Base-by-base conservation (phyloP, 2,113 vertebrate genomes). In the Morone saxatilis region DNA sequence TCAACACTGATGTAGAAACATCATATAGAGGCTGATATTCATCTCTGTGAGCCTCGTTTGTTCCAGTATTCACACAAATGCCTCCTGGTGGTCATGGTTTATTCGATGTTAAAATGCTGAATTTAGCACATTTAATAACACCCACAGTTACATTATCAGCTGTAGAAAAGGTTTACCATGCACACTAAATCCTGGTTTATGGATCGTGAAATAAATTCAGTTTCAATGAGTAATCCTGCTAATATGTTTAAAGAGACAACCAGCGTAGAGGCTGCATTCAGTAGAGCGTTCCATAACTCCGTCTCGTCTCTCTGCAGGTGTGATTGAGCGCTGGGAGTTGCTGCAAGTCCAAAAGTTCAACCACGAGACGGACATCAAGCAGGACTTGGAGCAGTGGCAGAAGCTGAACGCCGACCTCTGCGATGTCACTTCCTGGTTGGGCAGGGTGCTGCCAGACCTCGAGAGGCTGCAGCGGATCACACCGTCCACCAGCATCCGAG, bases 251-350 rank as follows among this genome's bases (percentile, higher is more conserved):
- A 57, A 25, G 11, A 13, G 41, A 3, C 31, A 47, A 11, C 9
- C 45, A 12, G 1, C 11, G 31, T 31, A 31, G 31, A 31, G 31
- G 31, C 31, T 31, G 31, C 31, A 31, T 31, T 31, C 31, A 31
- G 31, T 2, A 31, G 31, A 31, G 43, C 2, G 16, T 22, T 22
- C 56, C 51, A 40, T 68, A 13, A 11, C 16, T 53, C 22, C 16
- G 17, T 3, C 0, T 38, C 5, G 17, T 3, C 0, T 38, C 5
- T 53, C 20, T 8, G 60, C 88, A 99, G 98, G 96, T 36, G 94
- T 96, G 88, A 97, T 98, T n/a, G 96, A 96, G 82, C 96, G 96
- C 76, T 99, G 98, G 98, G 97, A 98, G 88, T 94, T 97, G 81
- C 90, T 97, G 0, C 96, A 96, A 82, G 96, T 95, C 0, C 96